Evolutionary conservation across 2,888 invertebrate genomes (phyloP), one percentile per base, ranked within the genome.

Genomic region (Eubasilissa splendida): DNA sequence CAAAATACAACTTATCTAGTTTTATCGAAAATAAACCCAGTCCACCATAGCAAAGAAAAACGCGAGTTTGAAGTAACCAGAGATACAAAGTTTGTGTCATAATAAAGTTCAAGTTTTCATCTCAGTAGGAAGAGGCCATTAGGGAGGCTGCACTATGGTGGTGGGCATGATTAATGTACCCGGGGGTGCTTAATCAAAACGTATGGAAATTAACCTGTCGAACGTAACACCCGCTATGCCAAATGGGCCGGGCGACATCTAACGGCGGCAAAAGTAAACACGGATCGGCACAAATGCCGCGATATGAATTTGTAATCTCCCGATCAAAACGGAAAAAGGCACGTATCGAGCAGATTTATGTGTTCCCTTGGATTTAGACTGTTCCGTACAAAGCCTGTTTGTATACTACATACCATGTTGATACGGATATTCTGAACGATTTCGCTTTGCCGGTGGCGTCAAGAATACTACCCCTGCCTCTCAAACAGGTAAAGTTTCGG

Each of bases 181-280:
- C 14, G 31, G 53, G 22, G 68, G 70, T 52, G 76, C 79, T 79
- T 75, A 81, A 81, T 81, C 81, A 81, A 79, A 81, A 68, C 74
- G 58, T 63, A 77, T 81, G 79, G 75, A 79, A 81, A 81, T 79
- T 76, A 78, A 76, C 76, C 81, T 81, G 76, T 76, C 81, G 76
- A 81, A 77, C 50, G 52, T 14, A 12, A 50, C 11, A n/a, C 50
- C 68, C 68, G 66, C 66, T 42, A 68, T 68, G 68, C 68, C 52
- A 68, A 68, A 50, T 63, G 63, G 33, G 33, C 63, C 52, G 12
- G 50, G 68, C 50, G 68, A 42, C 68, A 68, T 68, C 68, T n/a
- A 68, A 14, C 52, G 68, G 42, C 68, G 68, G n/a, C 50, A 11
- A 52, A 14, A 68, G 68, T 68, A 68, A 50, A 68, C 14, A 50